phyloP scores from a whole-genome alignment of 2,888 invertebrate species.

The Melolontha melolontha region DNA sequence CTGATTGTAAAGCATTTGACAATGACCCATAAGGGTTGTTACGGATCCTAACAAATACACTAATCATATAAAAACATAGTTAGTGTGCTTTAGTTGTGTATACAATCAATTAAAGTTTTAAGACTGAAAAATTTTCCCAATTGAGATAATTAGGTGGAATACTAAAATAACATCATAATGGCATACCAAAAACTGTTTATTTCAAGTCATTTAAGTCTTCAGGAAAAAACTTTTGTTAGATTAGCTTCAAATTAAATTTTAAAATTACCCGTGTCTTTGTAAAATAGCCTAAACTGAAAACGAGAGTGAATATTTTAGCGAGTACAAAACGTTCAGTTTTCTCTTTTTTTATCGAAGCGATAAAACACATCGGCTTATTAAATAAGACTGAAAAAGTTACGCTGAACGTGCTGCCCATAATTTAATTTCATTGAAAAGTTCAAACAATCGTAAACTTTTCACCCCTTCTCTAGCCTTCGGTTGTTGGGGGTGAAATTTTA shows the following conservation, averaged over 20 bases:
- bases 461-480: conserved; percentile 2
- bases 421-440: conserved; percentile 39
- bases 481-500: conserved; percentile 25
- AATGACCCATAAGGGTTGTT: too few species aligned
- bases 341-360: conserved; percentile 12
- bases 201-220: too few species aligned
- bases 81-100: too few species aligned
- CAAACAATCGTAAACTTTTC: conserved; percentile 37
- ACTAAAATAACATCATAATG: too few species aligned
- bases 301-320: conserved; percentile 24
- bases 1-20: too few species aligned
- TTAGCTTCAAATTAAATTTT: neutral
- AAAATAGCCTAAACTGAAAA: conserved; percentile 11
- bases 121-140: too few species aligned
- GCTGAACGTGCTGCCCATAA: conserved; percentile 36
- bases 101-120: too few species aligned
- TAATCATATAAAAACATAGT: too few species aligned
- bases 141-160: too few species aligned
- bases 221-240: too few species aligned
- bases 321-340: conserved; percentile 16
- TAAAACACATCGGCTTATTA: conserved; percentile 35
- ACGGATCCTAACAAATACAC: too few species aligned
- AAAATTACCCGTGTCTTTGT: neutral
- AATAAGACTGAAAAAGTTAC: conserved; percentile 35
- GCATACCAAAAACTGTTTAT: too few species aligned